A percentile compares a stretch with the other conserved stretches of the same genome.
These are phyloP conservation scores for Cyanoderma ruficeps DNA, from an alignment of 2,113 vertebrate species.

Conservation along the genomic window DNA sequence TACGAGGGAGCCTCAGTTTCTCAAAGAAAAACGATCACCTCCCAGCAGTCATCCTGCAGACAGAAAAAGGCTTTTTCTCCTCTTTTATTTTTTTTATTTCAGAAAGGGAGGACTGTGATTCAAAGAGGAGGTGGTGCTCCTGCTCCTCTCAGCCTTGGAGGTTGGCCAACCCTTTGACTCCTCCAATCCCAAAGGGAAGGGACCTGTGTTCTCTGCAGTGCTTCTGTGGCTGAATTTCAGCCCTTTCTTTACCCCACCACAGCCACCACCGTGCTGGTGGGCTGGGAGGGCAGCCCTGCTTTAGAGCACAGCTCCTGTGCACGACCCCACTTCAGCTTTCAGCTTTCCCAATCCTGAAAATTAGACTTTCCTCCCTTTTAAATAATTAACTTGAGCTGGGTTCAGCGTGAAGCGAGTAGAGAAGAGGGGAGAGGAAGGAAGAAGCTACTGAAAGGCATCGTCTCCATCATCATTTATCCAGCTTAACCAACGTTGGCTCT, in stretches of 20 bases:
- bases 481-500: background rate
- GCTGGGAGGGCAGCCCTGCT: background rate
- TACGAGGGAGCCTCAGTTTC: conserved; percentile 17
- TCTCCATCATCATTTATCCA: background rate
- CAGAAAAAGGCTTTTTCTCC: background rate
- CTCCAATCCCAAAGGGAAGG: background rate
- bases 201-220: background rate
- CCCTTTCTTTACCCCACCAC: fast-evolving
- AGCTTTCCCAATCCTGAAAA: background rate
- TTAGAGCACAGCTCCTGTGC: fast-evolving
- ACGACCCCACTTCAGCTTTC: background rate
- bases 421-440: background rate
- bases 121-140: background rate
- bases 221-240: background rate
- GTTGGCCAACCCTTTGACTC: background rate
- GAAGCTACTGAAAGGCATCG: background rate
- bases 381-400: background rate
- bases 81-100: background rate
- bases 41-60: conserved; percentile 10
- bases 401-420: background rate
- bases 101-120: background rate
- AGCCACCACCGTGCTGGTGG: fast-evolving
- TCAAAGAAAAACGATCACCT: conserved; percentile 9
- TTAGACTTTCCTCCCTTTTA: background rate
- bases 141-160: background rate